Base-by-base conservation (phyloP, 2,888 invertebrate genomes). In the Acanthosepion esculentum region DNA sequence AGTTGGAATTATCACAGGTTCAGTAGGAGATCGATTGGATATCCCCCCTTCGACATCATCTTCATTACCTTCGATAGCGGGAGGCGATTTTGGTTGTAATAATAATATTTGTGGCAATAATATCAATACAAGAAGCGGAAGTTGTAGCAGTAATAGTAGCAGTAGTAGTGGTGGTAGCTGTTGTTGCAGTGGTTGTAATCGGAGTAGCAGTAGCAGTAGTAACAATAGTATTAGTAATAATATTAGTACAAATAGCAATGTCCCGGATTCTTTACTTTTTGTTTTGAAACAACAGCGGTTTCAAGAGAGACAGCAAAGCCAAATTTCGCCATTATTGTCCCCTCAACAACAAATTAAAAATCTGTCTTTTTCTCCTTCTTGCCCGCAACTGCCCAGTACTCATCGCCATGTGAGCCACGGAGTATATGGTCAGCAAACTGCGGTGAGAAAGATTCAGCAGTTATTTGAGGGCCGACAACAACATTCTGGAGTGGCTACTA, bases 61-160 rank as follows among this genome's bases (percentile, higher is more conserved):
- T 78, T 78, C 78, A 12, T n/a, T 78, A 78, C 78, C 78, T 23
- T 78, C 78, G 12, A 78, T 78, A n/a, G 78, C 78, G 18, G 78
- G 78, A n/a, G 78, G 78, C 18, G 78, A 78, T 78, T 78, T 78
- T n/a, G 78, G 78, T 15, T 78, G n/a, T n/a, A 78, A 78, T n/a
- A 78, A n/a, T n/a, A 78, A 78, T n/a, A n/a, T 78, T n/a, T n/a
- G 78, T 78, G 78, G 48, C 92, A 48, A 50, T 29, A 48, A 50
- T n/a, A 93, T 18, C 93, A 93, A 48, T 48, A 93, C 50, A 18
- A n/a, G 93, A 29, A 53, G 29, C 48, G 93, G 93, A 93, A 93
- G 93, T 93, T 53, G 93, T 93, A 93, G 93, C 20, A 93, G 93
- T 50, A 53, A n/a, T 29, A 93, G 93, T 26, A 93, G 92, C 15